Evolutionary conservation across 2,888 invertebrate genomes (phyloP), one percentile per base, ranked within the genome.

Genomic region (Saturnia pavonia): DNA sequence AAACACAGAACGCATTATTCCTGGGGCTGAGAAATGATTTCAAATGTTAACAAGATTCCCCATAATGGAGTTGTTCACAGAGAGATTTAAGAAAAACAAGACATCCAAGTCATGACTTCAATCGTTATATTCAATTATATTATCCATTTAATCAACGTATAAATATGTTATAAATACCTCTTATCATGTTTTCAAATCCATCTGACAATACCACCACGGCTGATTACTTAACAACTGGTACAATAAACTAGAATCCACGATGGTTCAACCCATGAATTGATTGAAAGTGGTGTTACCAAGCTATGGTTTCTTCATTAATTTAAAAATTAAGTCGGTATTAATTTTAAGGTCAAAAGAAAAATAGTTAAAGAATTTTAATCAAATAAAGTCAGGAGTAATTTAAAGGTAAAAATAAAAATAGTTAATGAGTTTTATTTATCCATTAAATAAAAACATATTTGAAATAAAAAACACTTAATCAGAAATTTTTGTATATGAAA

Each of bases 1-100:
- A 92, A 93, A 92, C 91, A 90, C 90, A 90, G 90, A 92, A 91
- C 90, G 91, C 92, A 92, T 93, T 92, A 92, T 92, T 91, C 89
- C 83, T 85, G 87, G 89, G 88, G 86, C 88, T 86, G 88, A 90
- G 91, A 90, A 92, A 92, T 92, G 88, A 92, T 93, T 93, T 93
- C 91, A 89, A 92, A 94, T 90, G 92, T 92, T 92, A 94, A 92
- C 92, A 92, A 93, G 92, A 90, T 92, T 92, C 86, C 81, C 88
- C 90, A 89, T 91, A 92, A 92, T 91, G 91, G 89, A 90, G 88
- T 91, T 91, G 89, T 86, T 91, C 90, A 87, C 88, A 85, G 87
- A 88, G 88, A 91, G 91, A 92, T 93, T 91, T 91, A 92, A 93
- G 89, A 91, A 92, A 91, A 92, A 92, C 89, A 93, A 88, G 89